A percentile compares a stretch with the other conserved stretches of the same genome.
These are phyloP conservation scores for Serinus canaria DNA, from an alignment of 2,113 vertebrate genomes.

Conservation along the genomic window DNA sequence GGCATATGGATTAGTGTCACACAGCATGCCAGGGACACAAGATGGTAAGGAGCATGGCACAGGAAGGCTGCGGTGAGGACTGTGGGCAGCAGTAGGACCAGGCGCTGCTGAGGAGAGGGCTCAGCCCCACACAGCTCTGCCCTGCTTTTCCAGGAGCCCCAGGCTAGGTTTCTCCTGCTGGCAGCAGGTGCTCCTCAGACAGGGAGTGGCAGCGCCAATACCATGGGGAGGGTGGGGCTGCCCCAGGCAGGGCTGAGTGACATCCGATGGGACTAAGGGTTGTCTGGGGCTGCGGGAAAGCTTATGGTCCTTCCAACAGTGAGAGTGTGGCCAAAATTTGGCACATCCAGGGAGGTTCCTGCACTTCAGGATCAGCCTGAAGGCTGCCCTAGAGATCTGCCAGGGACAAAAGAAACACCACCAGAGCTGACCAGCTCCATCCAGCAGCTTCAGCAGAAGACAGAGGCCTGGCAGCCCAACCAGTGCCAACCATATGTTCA, in stretches of 20 bases:
- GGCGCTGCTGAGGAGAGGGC: neutral
- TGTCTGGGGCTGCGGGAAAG: neutral
- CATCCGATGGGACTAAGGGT: accelerated
- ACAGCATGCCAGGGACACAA: neutral
- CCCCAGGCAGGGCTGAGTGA: neutral
- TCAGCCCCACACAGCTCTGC: accelerated
- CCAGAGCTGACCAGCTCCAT: constrained; percentile 35
- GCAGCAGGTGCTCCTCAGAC: neutral
- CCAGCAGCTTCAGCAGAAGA: constrained; percentile 41
- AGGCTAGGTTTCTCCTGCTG: neutral
- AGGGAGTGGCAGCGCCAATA: neutral
- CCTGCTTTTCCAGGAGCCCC: neutral
- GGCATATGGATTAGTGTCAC: too few species aligned
- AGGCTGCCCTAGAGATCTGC: constrained; percentile 42
- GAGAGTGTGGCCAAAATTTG: constrained; percentile 18
- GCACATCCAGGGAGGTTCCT: constrained; percentile 1
- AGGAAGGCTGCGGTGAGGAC: neutral
- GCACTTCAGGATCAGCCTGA: constrained; percentile 48
- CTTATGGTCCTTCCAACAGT: neutral
- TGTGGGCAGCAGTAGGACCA: neutral
- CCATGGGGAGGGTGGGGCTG: neutral
- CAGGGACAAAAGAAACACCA: constrained; percentile 31
- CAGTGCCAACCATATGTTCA: neutral
- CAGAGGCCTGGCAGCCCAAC: neutral
- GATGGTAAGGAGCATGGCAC: neutral